phyloP scores from a whole-genome alignment of 2,797 vertebrate species.

The Sebastes cheni region DNA sequence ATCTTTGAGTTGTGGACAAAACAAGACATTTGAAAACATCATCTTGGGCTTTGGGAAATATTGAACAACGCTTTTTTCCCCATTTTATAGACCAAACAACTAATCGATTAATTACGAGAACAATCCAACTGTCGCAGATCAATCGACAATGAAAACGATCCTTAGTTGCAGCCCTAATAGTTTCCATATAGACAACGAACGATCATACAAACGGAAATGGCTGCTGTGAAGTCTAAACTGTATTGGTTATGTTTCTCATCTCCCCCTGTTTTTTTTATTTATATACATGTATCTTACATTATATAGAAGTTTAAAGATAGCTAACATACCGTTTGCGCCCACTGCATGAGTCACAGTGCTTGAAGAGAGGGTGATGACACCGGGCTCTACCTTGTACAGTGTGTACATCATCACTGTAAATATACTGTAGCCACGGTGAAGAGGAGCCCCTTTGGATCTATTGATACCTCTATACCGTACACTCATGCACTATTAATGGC shows the following conservation, averaged over 20 bases:
- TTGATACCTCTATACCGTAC: conserved; percentile 39
- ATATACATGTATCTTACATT: conserved; percentile 47
- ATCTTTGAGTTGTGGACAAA: too few species aligned
- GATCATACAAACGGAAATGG: background rate
- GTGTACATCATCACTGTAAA: conserved; percentile 60
- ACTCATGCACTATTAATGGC: conserved; percentile 54
- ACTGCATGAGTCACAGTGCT: conserved; percentile 69
- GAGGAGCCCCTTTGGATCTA: conserved; percentile 64
- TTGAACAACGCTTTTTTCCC: too few species aligned
- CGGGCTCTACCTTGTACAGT: conserved; percentile 50
- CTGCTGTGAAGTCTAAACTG: conserved; percentile 9
- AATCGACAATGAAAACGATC: too few species aligned
- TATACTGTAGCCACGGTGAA: conserved; percentile 44
- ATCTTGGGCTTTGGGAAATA: too few species aligned
- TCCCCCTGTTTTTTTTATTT: conserved; percentile 45
- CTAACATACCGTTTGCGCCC: conserved; percentile 56
- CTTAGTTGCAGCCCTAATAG: too few species aligned
- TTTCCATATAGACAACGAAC: background rate
- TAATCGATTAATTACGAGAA: too few species aligned
- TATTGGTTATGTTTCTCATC: conserved; percentile 9
- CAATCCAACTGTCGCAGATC: too few species aligned
- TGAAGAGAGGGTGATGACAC: conserved; percentile 59
- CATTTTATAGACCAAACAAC: too few species aligned
- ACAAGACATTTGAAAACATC: too few species aligned
- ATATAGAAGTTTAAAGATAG: conserved; percentile 65